phyloP scores from a whole-genome alignment of 2,797 vertebrate species.

The Brachyrhaphis roseni region DNA sequence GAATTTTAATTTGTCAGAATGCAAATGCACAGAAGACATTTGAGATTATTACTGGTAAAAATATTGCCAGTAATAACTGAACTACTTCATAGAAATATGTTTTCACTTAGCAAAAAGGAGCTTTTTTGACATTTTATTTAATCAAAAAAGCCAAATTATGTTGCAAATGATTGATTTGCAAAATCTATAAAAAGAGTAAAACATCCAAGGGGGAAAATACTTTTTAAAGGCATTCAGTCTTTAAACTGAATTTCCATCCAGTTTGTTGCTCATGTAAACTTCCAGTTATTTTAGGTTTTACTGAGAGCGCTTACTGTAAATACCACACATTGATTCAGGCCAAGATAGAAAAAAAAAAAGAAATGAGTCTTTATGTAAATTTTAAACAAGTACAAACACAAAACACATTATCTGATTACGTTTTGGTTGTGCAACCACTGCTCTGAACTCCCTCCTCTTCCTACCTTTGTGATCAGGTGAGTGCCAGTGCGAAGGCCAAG shows the following conservation, averaged over 20 bases:
- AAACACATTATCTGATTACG: background rate
- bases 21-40: background rate
- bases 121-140: background rate
- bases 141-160: background rate
- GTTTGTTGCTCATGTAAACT: background rate
- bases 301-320: conserved; percentile 3
- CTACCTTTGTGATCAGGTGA: conserved; percentile 59
- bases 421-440: background rate
- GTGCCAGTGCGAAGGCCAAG: conserved; percentile 76
- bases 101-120: background rate
- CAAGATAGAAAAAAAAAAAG: background rate
- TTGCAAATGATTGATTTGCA: background rate
- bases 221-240: background rate
- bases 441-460: background rate
- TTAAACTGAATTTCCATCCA: background rate
- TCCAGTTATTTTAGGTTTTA: background rate
- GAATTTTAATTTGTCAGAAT: background rate
- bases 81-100: background rate
- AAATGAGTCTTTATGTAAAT: conserved; percentile 8
- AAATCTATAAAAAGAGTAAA: background rate
- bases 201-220: background rate
- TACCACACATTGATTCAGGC: background rate
- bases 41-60: background rate
- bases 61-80: background rate
- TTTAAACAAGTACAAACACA: conserved; percentile 40